phyloP scores from a whole-genome alignment of 2,797 vertebrate genomes.

The Esox lucius region DNA sequence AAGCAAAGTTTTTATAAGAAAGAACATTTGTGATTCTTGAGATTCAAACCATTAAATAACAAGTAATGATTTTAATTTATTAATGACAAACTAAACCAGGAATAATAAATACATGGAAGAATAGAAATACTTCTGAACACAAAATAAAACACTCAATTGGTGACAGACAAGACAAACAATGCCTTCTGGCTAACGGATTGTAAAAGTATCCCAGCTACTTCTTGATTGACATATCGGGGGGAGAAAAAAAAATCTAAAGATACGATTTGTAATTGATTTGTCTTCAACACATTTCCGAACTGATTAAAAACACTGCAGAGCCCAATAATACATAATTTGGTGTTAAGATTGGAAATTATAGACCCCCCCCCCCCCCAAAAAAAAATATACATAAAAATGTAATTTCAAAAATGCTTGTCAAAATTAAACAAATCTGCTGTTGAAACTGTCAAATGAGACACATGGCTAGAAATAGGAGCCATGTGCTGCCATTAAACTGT shows the following conservation, averaged over 20 bases:
- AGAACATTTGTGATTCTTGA: background rate
- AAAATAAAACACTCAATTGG: constrained; percentile 60
- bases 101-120: constrained; percentile 75
- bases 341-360: constrained; percentile 66
- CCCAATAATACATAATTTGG: constrained; percentile 50
- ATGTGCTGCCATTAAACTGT: constrained; percentile 12
- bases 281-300: constrained; percentile 53
- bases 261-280: constrained; percentile 59
- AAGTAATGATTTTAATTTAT: constrained; percentile 76
- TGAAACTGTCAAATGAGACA: constrained; percentile 9
- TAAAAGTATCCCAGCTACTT: constrained; percentile 58
- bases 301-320: constrained; percentile 32
- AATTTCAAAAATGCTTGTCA: constrained; percentile 44
- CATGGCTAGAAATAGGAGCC: constrained; percentile 10
- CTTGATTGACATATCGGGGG: constrained; percentile 30
- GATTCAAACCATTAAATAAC: constrained; percentile 12
- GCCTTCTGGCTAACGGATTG: constrained; percentile 46
- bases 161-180: constrained; percentile 55
- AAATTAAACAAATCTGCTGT: constrained; percentile 38
- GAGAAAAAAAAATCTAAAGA: constrained; percentile 3
- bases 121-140: constrained; percentile 53
- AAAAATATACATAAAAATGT: constrained; percentile 15
- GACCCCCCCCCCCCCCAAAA: constrained; percentile 16
- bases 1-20: background rate
- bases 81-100: constrained; percentile 73